Evolutionary conservation across 2,113 vertebrate genomes (phyloP), one percentile per base, ranked within the genome.

Genomic region (Caranx melampygus): DNA sequence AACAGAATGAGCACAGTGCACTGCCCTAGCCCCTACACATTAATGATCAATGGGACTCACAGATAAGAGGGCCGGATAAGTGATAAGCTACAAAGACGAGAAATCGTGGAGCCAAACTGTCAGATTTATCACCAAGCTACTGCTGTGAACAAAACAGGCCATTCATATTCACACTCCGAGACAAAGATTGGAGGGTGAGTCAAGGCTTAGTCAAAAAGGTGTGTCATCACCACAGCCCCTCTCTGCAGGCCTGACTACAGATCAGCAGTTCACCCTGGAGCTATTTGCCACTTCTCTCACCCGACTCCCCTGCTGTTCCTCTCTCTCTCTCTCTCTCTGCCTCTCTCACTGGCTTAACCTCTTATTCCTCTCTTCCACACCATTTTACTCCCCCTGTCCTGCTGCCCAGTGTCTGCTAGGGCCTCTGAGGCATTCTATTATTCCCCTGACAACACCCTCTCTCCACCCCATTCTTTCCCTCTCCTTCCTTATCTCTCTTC

Each of bases 161-260:
- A 61, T 70, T 82, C 58, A 6, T 57, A 77, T 63, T 72, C 73
- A 69, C 59, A 72, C 45, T 31, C 37, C 21, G 14, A 62, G 9
- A 80, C 84, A 82, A 90, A 85, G 85, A 89, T n/a, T 81, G 65
- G 57, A 78, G 72, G 59, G 69, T 74, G 82, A 90, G 84, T 90
- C 83, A 85, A 67, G 69, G 82, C 71, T 87, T 77, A 87, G 79
- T 90, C 78, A 86, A 84, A 87, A 87, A 90, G 89, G 88, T 84
- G 83, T 90, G 88, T 88, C 85, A 81, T 79, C 79, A 55, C 76
- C 68, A 66, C 68, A 44, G 72, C 67, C 72, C 64, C 49, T 82
- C 62, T 64, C 62, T 64, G 57, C 52, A 15, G 72, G 76, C 72
- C 69, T 31, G 63, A 33, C 69, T 72, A 49, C 55, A 79, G 75